phyloP scores from a whole-genome alignment of 1,140 invertebrate genomes.

The Tetragonula clypearis region DNA sequence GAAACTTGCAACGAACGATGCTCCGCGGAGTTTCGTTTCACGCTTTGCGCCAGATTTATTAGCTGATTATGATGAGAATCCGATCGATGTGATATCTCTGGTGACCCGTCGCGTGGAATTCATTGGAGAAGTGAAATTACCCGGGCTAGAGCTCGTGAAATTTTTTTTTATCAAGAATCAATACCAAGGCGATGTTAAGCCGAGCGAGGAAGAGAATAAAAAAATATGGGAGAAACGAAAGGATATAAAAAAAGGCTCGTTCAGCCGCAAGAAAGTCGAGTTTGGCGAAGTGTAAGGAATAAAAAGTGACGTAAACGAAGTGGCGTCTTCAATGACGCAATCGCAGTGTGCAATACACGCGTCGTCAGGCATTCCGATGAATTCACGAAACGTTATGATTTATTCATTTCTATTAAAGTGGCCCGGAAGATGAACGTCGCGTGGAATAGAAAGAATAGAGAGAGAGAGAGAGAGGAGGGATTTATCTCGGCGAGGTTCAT shows the following conservation, averaged over 20 bases:
- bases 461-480: slow-evolving; percentile 10
- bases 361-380: background rate
- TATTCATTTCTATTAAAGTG: slow-evolving; percentile 49
- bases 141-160: background rate
- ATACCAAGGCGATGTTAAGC: background rate
- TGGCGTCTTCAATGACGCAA: background rate
- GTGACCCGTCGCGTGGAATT: background rate
- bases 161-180: background rate
- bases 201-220: background rate
- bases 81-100: background rate
- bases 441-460: too few species aligned
- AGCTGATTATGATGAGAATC: background rate
- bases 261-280: background rate
- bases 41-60: background rate
- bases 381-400: slow-evolving; percentile 49
- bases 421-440: background rate
- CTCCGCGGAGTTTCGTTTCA: background rate
- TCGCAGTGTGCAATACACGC: slow-evolving; percentile 30
- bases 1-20: slow-evolving; percentile 1
- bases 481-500: slow-evolving; percentile 44
- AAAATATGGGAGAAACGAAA: background rate
- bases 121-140: background rate
- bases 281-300: background rate
- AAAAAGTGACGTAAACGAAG: background rate
- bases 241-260: background rate